Conservation (phyloP, 2,797 vertebrate species). For the Enteromius thamalakanensis region DNA sequence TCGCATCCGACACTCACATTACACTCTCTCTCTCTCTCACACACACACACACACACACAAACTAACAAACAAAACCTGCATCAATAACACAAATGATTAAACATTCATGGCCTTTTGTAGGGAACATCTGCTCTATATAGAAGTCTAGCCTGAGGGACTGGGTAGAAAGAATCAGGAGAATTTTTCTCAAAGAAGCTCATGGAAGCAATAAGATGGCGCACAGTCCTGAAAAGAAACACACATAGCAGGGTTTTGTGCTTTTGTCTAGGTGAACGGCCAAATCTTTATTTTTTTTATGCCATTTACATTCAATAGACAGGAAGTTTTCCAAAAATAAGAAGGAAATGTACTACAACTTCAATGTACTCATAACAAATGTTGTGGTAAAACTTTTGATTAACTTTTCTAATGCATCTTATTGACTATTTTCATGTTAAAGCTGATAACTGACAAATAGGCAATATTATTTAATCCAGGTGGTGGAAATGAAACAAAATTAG, state of each 20-base stretch:
- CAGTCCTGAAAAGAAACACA: conserved; percentile 57
- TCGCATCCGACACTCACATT: conserved; percentile 54
- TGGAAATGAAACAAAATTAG: background rate
- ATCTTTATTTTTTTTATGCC: background rate
- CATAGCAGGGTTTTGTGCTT: conserved; percentile 2
- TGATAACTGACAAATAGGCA: background rate
- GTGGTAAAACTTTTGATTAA: background rate
- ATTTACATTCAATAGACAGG: background rate
- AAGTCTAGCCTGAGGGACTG: conserved; percentile 79
- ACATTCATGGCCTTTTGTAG: conserved; percentile 85
- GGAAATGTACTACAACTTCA: background rate
- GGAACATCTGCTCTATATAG: conserved; percentile 82
- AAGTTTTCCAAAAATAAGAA: background rate
- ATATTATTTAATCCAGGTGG: background rate
- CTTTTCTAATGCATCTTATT: background rate
- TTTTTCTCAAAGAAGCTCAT: conserved; percentile 78
- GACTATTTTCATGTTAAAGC: background rate
- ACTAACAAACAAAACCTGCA: conserved; percentile 78
- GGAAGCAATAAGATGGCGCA: conserved; percentile 81
- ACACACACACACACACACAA: conserved; percentile 55
- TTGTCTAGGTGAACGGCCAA: background rate
- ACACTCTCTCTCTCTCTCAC: conserved; percentile 53
- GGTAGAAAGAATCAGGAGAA: conserved; percentile 77
- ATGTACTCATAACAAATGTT: background rate
- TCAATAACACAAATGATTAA: conserved; percentile 90